Evolutionary conservation across 1,140 invertebrate genomes (phyloP).

Genomic region (Matsumurasca onukii): DNA sequence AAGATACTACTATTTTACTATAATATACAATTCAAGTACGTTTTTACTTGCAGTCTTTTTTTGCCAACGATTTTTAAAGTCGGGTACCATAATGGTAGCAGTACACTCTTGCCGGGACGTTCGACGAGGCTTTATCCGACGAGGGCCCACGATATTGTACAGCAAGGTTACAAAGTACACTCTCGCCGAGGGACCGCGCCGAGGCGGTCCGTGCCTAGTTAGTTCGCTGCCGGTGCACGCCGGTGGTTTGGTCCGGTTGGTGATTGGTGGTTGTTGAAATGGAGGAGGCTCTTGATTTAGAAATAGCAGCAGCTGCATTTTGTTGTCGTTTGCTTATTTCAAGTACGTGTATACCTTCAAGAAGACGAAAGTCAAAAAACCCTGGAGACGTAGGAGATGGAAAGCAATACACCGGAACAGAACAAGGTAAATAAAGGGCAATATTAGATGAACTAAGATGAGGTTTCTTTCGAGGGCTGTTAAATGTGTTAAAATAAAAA

Average conservation of each 20-base stretch:
- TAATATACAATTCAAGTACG: no score
- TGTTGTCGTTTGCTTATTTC: neutral
- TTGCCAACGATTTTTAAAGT: no score
- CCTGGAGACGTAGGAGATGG: no score
- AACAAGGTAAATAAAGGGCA: no score
- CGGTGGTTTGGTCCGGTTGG: no score
- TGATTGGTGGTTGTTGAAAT: no score
- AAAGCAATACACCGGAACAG: no score
- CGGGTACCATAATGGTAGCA: no score
- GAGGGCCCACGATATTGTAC: neutral
- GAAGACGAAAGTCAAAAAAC: constrained; percentile 13
- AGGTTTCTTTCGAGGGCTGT: neutral
- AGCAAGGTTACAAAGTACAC: neutral
- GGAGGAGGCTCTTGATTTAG: neutral
- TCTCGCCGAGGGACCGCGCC: no score
- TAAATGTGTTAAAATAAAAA: neutral
- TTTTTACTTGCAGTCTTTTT: no score
- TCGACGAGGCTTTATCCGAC: neutral
- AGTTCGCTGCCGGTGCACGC: constrained; percentile 6
- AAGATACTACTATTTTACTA: no score
- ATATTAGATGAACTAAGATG: neutral
- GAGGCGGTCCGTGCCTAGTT: no score
- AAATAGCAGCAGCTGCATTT: neutral
- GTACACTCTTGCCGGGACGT: neutral
- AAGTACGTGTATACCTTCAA: neutral